Conservation (phyloP, 2,113 vertebrate genomes). For the Isurus oxyrinchus region DNA sequence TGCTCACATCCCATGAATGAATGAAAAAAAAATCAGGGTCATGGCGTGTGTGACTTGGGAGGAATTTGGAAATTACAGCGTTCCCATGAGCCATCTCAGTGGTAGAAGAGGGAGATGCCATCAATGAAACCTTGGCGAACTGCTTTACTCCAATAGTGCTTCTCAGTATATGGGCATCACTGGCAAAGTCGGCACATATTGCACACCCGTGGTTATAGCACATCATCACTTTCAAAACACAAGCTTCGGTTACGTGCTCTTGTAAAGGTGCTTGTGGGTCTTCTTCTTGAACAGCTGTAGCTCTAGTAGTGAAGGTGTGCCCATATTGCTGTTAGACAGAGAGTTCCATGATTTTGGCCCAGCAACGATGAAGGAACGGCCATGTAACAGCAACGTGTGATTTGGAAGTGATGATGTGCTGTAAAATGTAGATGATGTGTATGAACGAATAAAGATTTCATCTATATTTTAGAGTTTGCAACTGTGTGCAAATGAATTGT, state of each 20-base stretch:
- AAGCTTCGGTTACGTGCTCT: not conserved
- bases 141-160: not conserved
- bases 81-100: not conserved
- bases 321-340: not conserved
- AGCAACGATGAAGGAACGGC: not conserved
- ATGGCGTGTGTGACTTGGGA: not conserved
- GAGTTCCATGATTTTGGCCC: not conserved
- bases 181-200: not conserved
- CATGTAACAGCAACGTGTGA: not conserved
- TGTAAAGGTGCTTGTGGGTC: not conserved
- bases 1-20: no score
- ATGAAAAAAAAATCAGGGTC: not conserved
- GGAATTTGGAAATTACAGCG: not conserved
- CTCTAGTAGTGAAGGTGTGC: no score
- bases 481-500: not conserved
- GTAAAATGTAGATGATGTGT: not conserved
- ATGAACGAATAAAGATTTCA: not conserved
- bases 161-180: not conserved
- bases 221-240: no score
- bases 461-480: not conserved
- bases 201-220: not conserved
- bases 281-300: not conserved
- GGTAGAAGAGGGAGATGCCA: not conserved
- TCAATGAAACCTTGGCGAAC: not conserved
- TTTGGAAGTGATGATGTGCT: not conserved